A percentile compares a stretch with the other conserved stretches of the same genome.
Conservation (phyloP, 2,888 invertebrate genomes). For the Patella caerulea region DNA sequence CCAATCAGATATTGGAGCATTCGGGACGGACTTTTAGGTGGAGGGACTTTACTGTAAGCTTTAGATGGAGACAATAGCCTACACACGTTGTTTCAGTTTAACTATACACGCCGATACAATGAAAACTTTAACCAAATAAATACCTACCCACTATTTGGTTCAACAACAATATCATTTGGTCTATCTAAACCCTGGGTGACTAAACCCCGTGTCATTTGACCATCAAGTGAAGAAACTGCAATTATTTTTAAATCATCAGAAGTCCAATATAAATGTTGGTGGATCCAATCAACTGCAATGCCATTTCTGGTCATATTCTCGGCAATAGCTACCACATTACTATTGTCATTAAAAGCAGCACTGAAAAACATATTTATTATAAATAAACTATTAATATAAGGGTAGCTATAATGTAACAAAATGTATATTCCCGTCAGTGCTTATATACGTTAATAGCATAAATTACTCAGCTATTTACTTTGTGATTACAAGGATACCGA, state of each 20-base stretch:
- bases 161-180: constrained; percentile 75
- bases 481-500: no score
- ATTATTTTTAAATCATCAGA: constrained; percentile 94
- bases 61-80: no score
- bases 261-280: constrained; percentile 89
- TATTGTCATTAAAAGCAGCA: constrained; percentile 93
- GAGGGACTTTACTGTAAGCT: no score
- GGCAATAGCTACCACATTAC: constrained; percentile 57
- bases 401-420: no score
- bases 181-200: constrained; percentile 86
- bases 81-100: no score
- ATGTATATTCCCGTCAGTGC: no score
- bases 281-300: constrained; percentile 97
- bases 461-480: no score
- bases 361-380: constrained; percentile 62
- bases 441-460: no score
- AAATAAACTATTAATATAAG: no score
- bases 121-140: neutral
- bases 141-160: constrained; percentile 61
- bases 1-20: neutral
- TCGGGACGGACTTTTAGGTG: neutral
- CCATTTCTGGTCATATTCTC: constrained; percentile 84
- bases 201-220: constrained; percentile 90
- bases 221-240: constrained; percentile 88
- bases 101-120: neutral